Conservation (phyloP, 2,888 invertebrate species). For the Dynastes maya region DNA sequence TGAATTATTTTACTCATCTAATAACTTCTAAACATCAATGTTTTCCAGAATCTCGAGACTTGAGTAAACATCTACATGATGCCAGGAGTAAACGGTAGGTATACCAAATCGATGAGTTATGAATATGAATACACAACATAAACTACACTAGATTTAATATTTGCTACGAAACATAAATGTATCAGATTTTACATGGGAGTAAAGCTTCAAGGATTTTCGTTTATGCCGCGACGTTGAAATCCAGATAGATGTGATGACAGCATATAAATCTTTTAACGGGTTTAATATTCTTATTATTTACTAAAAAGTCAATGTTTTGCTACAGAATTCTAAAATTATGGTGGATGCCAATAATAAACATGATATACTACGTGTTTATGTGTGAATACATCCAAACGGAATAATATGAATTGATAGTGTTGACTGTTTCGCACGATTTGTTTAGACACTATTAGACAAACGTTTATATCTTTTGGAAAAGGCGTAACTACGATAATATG, state of each 20-base stretch:
- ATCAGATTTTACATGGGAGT: slow-evolving; percentile 2
- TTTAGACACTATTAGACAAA: background rate
- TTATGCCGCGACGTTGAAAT: background rate
- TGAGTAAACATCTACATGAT: no score
- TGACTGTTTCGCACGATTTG: background rate
- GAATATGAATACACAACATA: no score
- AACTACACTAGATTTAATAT: no score
- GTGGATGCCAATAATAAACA: background rate
- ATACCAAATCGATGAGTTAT: no score
- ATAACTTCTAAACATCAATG: no score
- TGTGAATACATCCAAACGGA: background rate
- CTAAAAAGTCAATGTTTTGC: background rate
- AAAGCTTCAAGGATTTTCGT: slow-evolving; percentile 15
- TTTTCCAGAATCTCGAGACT: no score
- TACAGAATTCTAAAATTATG: background rate
- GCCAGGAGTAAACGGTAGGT: no score
- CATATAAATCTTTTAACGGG: slow-evolving; percentile 20
- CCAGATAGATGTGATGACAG: background rate
- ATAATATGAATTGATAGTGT: background rate
- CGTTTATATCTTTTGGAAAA: background rate
- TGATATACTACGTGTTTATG: background rate
- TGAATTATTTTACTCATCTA: no score
- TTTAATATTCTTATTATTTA: slow-evolving; percentile 10
- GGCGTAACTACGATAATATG: background rate
- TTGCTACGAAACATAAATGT: no score